phyloP scores from a whole-genome alignment of 2,113 vertebrate genomes.

The Diphyllodes magnificus region DNA sequence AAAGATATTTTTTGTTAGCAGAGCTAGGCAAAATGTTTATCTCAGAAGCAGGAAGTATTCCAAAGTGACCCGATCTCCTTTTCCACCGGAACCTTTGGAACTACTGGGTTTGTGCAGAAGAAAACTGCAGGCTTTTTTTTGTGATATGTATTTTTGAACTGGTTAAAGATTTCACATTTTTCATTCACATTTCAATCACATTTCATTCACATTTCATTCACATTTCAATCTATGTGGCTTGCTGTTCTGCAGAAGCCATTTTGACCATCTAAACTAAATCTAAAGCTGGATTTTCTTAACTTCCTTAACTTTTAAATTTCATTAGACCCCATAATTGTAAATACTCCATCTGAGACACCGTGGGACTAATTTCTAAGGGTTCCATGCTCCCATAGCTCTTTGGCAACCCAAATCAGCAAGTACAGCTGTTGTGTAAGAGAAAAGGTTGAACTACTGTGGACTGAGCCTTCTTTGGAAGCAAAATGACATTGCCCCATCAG shows the following conservation, averaged over 20 bases:
- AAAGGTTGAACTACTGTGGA: neutral
- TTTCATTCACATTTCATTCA: no score
- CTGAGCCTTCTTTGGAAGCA: neutral
- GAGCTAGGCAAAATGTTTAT: neutral
- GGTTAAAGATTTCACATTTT: neutral
- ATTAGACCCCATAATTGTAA: neutral
- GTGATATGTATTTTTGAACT: neutral
- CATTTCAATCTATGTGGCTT: neutral
- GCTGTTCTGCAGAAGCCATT: neutral
- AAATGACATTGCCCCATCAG: neutral
- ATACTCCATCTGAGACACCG: neutral
- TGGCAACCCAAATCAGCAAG: neutral
- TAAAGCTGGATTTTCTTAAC: neutral
- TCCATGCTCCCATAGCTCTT: neutral
- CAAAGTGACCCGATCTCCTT: neutral
- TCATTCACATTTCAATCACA: no score
- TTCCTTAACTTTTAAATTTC: neutral
- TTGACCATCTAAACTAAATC: neutral
- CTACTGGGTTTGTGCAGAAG: neutral
- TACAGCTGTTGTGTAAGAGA: neutral
- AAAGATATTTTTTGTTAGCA: neutral
- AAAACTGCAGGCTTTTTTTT: neutral
- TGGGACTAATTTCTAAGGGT: neutral
- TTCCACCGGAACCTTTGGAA: neutral
- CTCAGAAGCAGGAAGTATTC: neutral